phyloP scores from a whole-genome alignment of 2,113 vertebrate genomes.

The Xenopus borealis region DNA sequence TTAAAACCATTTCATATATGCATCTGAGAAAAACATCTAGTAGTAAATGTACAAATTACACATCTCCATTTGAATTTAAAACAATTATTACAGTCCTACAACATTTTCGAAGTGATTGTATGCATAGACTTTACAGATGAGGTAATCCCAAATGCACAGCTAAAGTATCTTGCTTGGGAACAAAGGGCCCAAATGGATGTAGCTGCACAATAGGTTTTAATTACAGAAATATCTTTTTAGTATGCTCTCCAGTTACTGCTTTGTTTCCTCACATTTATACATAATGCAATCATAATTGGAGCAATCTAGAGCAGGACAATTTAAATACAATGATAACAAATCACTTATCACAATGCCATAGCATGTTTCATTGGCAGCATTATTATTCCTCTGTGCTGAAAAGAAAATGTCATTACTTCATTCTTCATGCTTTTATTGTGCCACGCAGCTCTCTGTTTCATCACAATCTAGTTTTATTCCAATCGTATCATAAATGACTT shows the following conservation, averaged over 20 bases:
- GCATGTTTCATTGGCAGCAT: neutral
- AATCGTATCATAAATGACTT: too few species aligned
- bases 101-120: too few species aligned
- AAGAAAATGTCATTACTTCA: neutral
- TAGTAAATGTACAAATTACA: neutral
- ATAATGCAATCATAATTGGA: neutral
- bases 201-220: neutral
- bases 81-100: too few species aligned
- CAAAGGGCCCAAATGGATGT: neutral
- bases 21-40: neutral
- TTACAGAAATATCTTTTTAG: neutral
- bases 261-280: neutral
- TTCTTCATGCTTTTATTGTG: neutral
- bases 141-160: neutral
- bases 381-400: neutral
- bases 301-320: neutral
- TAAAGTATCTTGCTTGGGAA: neutral
- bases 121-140: neutral
- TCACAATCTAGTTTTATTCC: too few species aligned
- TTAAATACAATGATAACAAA: neutral
- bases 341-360: neutral
- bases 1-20: constrained; percentile 1
- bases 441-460: too few species aligned
- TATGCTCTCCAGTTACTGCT: neutral
- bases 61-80: neutral